phyloP scores from a whole-genome alignment of 2,113 vertebrate species.

The Caloenas nicobarica region DNA sequence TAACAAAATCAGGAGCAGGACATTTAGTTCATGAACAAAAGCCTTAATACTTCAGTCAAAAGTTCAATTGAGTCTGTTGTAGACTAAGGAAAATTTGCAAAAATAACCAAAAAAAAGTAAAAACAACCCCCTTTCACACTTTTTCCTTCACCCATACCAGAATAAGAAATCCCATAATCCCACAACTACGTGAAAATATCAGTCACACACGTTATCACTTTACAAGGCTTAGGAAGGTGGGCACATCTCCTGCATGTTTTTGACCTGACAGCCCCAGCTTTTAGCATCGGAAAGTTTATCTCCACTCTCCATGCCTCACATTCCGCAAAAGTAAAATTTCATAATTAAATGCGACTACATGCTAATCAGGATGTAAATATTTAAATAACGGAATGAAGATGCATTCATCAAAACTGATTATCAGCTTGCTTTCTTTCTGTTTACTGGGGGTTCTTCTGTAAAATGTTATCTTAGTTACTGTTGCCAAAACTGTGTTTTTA shows the following conservation, averaged over 20 bases:
- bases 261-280: not conserved
- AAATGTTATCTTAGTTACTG: not conserved
- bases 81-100: not conserved
- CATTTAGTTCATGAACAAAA: not conserved
- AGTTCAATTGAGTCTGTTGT: not conserved
- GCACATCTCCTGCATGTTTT: not conserved
- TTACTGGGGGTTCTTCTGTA: not conserved
- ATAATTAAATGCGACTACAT: not conserved
- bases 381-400: slow-evolving; percentile 26
- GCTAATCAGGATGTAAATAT: slow-evolving; percentile 21
- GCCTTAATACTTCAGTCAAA: not conserved
- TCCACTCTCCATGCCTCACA: not conserved
- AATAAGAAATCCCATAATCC: not conserved
- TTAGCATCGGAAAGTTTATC: not conserved
- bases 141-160: not conserved
- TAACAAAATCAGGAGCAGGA: not conserved
- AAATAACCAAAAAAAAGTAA: not conserved
- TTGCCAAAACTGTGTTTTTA: slow-evolving; percentile 54
- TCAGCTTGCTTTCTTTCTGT: slow-evolving; percentile 7
- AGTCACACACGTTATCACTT: not conserved
- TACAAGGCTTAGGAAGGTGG: not conserved
- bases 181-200: not conserved
- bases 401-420: slow-evolving; percentile 40
- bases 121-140: not conserved
- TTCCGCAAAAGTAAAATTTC: not conserved